A percentile compares a stretch with the other conserved stretches of the same genome.
Evolutionary conservation across 2,797 vertebrate genomes (phyloP).

Genomic region (Ficedula albicollis): DNA sequence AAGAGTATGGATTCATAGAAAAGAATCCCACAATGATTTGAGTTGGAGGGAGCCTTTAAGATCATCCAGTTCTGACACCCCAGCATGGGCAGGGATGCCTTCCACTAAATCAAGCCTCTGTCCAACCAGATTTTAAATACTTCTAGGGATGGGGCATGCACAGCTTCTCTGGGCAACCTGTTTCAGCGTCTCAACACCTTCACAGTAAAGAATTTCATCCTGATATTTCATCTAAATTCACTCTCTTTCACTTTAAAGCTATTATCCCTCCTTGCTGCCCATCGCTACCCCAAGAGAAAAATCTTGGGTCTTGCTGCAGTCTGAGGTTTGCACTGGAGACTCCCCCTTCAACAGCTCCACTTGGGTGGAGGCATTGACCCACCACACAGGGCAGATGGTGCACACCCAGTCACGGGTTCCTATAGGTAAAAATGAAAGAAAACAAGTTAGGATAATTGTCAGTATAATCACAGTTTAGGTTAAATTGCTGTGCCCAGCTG

Average conservation of each 20-base stretch:
- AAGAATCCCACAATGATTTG: background rate
- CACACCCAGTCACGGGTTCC: background rate
- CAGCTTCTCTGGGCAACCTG: background rate
- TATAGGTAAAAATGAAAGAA: background rate
- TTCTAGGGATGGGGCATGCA: background rate
- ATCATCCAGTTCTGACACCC: background rate
- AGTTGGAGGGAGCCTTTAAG: background rate
- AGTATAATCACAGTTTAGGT: background rate
- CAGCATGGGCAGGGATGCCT: accelerated
- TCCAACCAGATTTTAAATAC: background rate
- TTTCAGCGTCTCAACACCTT: background rate
- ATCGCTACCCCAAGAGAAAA: background rate
- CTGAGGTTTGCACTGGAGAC: background rate
- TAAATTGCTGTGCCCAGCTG: background rate
- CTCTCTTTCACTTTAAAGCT: background rate
- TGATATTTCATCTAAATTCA: background rate
- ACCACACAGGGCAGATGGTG: background rate
- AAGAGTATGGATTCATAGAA: background rate
- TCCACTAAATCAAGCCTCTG: background rate
- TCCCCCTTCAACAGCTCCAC: background rate
- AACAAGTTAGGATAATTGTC: background rate
- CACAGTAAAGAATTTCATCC: background rate
- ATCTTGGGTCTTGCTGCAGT: background rate
- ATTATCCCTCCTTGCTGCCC: background rate
- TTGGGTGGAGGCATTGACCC: background rate